These are phyloP conservation scores for Eleutherodactylus coqui DNA, from an alignment of 2,797 vertebrate genomes.

Conservation along the genomic window DNA sequence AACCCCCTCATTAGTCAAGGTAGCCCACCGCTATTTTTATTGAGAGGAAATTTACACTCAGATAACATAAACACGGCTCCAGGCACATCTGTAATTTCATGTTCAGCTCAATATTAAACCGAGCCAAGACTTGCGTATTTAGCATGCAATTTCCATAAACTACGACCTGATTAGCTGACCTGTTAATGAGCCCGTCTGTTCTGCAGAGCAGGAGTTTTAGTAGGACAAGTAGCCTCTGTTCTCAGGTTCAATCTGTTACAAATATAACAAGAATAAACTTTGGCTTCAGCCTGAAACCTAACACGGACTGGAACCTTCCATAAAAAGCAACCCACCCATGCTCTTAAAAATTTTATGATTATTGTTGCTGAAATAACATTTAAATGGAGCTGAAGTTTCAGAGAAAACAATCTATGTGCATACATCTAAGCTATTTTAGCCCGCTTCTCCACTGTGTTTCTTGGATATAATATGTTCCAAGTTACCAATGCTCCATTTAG, in stretches of 20 bases:
- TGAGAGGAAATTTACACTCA: conserved; percentile 61
- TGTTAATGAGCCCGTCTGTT: conserved; percentile 63
- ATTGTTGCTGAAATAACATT: conserved; percentile 65
- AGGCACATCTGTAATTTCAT: conserved; percentile 64
- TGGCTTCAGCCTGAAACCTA: conserved; percentile 62
- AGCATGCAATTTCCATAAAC: conserved; percentile 64
- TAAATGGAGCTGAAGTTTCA: conserved; percentile 64
- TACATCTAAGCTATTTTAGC: conserved; percentile 59
- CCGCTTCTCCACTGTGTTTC: conserved; percentile 55
- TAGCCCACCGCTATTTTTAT: conserved; percentile 63
- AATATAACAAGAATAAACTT: conserved; percentile 64
- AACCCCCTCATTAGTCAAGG: conserved; percentile 57
- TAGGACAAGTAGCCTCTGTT: conserved; percentile 64
- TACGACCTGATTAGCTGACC: conserved; percentile 64
- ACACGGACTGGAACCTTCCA: conserved; percentile 63
- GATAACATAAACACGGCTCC: conserved; percentile 58
- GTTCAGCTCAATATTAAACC: conserved; percentile 56
- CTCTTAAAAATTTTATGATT: conserved; percentile 65
- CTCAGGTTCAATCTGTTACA: conserved; percentile 64
- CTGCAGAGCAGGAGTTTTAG: conserved; percentile 61
- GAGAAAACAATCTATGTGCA: conserved; percentile 64
- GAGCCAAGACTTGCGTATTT: conserved; percentile 63
- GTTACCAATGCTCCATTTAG: conserved; percentile 53
- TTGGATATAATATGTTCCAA: conserved; percentile 61
- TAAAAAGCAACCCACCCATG: conserved; percentile 65